Conservation (phyloP, 2,797 vertebrate species). For the Propithecus perrieri region DNA sequence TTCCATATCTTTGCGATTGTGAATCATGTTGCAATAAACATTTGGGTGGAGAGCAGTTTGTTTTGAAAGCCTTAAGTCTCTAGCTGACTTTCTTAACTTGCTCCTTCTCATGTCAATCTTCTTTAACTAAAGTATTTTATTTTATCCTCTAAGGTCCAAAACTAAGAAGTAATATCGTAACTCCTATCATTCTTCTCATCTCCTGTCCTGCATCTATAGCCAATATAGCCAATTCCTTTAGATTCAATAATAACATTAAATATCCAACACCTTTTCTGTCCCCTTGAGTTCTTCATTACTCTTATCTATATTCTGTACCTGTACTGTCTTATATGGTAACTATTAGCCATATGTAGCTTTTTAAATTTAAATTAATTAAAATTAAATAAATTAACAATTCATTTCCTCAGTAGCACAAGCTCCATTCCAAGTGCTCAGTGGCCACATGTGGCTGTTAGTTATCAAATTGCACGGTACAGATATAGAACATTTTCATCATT, state of each 20-base stretch:
- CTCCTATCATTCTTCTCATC: not conserved
- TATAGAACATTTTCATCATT: not conserved
- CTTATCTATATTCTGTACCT: not conserved
- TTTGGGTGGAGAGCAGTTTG: not conserved
- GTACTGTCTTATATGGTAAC: not conserved
- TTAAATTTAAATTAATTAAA: conserved; percentile 12
- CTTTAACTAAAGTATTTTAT: not conserved
- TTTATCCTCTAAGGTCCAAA: not conserved
- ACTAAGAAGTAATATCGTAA: not conserved
- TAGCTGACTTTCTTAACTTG: not conserved
- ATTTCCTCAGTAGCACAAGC: not conserved
- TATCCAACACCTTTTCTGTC: not conserved
- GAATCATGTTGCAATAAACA: not conserved
- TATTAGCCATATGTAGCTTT: not conserved
- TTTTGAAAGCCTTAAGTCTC: conserved; percentile 11
- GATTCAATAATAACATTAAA: not conserved
- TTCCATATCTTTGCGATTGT: not conserved
- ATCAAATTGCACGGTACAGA: not conserved
- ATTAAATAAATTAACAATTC: not conserved
- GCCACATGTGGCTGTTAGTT: not conserved
- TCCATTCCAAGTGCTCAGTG: not conserved
- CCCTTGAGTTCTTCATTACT: not conserved
- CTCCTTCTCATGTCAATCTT: not conserved
- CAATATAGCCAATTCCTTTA: not conserved
- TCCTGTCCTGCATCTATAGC: not conserved